Percentiles rank a stretch among this genome's conserved stretches.
phyloP scores from a whole-genome alignment of 2,113 vertebrate genomes.

The Fukomys damarensis region DNA sequence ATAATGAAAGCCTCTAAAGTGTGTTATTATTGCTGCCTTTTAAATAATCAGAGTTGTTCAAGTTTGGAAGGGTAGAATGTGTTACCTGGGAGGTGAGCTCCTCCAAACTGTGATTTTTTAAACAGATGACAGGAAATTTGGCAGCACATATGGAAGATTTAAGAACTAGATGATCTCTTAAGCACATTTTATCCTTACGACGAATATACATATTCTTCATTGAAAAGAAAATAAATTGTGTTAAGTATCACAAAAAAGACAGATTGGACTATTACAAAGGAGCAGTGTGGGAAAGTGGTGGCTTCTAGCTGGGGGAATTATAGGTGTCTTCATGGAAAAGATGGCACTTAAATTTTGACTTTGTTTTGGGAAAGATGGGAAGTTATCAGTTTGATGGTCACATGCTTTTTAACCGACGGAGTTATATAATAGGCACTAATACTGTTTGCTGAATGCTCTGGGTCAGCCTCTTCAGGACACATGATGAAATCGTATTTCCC shows the following conservation, averaged over 20 bases:
- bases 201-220: slow-evolving; percentile 32
- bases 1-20: not conserved
- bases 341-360: slow-evolving; percentile 15
- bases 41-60: not conserved
- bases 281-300: not conserved
- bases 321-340: not conserved
- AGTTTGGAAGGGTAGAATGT: not conserved
- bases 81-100: slow-evolving; percentile 17
- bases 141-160: not conserved
- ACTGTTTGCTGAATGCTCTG: not conserved
- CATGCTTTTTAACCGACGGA: not conserved
- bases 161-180: slow-evolving; percentile 51
- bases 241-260: not conserved
- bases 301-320: not conserved
- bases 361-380: slow-evolving; percentile 9
- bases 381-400: not conserved
- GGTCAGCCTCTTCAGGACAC: not conserved
- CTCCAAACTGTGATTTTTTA: slow-evolving; percentile 36
- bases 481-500: not conserved
- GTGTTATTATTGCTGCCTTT: slow-evolving; percentile 30
- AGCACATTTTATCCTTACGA: slow-evolving; percentile 39
- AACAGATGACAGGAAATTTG: not conserved
- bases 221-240: not conserved
- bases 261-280: not conserved
- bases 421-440: not conserved